Conservation (phyloP, 2,797 vertebrate genomes). For the Phyllotis vaccarum region DNA sequence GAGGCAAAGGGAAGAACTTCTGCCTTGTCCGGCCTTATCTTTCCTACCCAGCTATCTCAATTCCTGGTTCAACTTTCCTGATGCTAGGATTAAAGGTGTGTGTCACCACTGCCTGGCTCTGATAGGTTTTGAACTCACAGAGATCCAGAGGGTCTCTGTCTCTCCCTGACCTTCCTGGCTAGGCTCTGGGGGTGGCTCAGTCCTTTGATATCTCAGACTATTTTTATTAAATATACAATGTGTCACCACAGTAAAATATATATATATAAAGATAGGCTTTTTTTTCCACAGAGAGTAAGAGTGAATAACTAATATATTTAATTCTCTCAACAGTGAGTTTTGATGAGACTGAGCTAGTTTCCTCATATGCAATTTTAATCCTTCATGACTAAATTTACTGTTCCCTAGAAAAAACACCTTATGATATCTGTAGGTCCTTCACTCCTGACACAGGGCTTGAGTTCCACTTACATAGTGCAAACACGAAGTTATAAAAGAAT, state of each 20-base stretch:
- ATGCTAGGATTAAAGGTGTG: no score
- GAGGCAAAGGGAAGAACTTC: no score
- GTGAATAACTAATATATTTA: neutral
- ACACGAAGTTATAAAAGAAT: slow-evolving; percentile 25
- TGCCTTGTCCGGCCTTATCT: no score
- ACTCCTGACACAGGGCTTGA: accelerated
- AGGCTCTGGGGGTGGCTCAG: no score
- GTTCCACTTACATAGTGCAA: neutral
- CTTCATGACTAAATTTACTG: neutral
- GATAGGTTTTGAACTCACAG: no score
- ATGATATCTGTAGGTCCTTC: neutral
- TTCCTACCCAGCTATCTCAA: no score
- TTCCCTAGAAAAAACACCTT: neutral
- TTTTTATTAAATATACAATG: no score
- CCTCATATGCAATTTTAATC: neutral
- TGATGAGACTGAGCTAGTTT: neutral
- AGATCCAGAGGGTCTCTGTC: no score
- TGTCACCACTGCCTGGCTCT: no score
- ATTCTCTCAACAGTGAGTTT: neutral
- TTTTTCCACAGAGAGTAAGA: neutral
- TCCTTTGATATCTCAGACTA: no score
- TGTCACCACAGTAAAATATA: neutral
- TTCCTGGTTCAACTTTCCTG: no score
- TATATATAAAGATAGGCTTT: neutral
- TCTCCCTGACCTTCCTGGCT: no score